Base-by-base conservation (phyloP, 2,888 invertebrate species). In the Cylindroiulus punctatus region DNA sequence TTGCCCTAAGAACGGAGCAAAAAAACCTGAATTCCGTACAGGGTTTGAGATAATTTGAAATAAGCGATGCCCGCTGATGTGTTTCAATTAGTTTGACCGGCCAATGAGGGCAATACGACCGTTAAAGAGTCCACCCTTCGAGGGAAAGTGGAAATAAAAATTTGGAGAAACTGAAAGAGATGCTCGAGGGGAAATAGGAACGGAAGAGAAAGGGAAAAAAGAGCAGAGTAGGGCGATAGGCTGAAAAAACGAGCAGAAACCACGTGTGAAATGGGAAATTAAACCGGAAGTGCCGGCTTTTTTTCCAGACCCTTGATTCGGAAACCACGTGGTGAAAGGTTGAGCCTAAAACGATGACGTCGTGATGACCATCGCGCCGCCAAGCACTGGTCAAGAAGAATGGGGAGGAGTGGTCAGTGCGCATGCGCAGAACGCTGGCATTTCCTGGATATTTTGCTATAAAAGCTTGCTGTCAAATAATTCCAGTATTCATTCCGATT, bases 201-300 rank as follows among this genome's bases (percentile, higher is more conserved):
- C 83, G 83, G 83, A 83, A 83, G 83, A 83, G 83, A 83, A 83
- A 83, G 83, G 36, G 7, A 82, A 83, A 83, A 83, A 83, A 83
- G 32, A 26, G 14, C 36, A 82, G 83, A 83, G 44, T 83, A 83
- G 44, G 83, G 22, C 83, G 26, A 83, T 26, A 83, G 30, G 19
- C 10, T 30, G 17, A 76, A 76, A 76, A 76, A 76, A 30, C 1
- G 10, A 76, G 10, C 65, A 65, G 65, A 65, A 76, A 76, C 76
- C 30, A 65, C 65, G 65, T 82, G 36, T 82, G 36, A 83, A 83
- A 83, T 82, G 36, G 32, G 36, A 83, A 83, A 83, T 40, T 83
- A 44, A 42, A 83, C 83, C 83, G 83, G 83, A 83, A 83, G 44
- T 83, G 14, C 76, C 14, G 10, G 83, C 10, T 19, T 83, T 83